Conservation (phyloP, 2,113 vertebrate genomes). For the Enhydra lutris region DNA sequence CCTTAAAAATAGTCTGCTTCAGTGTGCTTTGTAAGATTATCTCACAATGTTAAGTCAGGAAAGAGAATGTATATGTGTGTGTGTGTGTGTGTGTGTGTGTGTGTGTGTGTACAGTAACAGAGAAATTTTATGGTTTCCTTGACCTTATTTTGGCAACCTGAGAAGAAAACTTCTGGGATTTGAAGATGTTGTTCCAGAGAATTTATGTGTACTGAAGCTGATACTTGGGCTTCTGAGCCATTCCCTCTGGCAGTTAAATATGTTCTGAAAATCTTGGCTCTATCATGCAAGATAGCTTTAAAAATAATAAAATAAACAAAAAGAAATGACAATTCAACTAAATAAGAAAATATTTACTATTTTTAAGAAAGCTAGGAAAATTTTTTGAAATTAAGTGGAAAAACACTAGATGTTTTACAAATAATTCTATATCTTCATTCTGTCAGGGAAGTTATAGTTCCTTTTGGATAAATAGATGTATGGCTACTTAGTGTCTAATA, state of each 20-base stretch:
- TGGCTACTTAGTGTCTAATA: not conserved
- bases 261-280: not conserved
- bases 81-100: too few species aligned
- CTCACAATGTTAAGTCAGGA: not conserved
- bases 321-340: not conserved
- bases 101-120: not conserved
- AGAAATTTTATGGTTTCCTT: not conserved
- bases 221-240: not conserved
- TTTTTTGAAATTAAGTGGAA: not conserved
- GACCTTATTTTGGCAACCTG: slow-evolving; percentile 7
- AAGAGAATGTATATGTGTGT: not conserved
- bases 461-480: not conserved
- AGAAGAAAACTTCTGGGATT: slow-evolving; percentile 13
- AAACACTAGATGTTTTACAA: not conserved
- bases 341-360: not conserved
- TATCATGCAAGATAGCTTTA: not conserved
- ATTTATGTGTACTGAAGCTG: not conserved
- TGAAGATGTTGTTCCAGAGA: not conserved
- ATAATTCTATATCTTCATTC: not conserved
- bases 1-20: not conserved
- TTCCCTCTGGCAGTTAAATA: not conserved
- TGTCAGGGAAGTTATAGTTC: not conserved
- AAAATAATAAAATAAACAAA: not conserved
- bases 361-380: not conserved
- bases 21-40: not conserved